Conservation (phyloP, 1,140 invertebrate genomes). For the Drosophila quadrilineata region DNA sequence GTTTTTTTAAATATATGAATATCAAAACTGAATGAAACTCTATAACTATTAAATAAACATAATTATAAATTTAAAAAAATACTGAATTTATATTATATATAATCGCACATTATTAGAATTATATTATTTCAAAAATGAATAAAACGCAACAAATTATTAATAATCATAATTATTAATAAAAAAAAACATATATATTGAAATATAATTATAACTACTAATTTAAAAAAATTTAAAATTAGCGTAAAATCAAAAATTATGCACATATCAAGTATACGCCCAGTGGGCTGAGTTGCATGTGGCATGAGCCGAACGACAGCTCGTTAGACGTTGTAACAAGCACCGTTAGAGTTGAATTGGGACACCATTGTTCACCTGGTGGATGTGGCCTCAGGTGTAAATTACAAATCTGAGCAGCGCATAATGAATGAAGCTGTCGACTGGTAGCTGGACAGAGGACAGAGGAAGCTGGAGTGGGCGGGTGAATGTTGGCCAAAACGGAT, state of each 20-base stretch:
- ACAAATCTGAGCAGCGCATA: slow-evolving; percentile 73
- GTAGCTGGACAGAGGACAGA: no score
- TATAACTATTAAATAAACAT: no score
- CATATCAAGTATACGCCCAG: neutral
- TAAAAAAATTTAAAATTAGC: neutral
- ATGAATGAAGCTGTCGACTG: slow-evolving; percentile 54
- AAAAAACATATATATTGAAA: no score
- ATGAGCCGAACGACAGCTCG: neutral
- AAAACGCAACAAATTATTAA: no score
- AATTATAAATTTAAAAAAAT: no score
- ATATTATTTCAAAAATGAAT: no score
- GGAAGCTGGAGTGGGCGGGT: no score
- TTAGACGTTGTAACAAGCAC: neutral
- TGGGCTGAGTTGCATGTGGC: neutral
- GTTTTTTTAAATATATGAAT: no score
- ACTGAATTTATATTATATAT: no score
- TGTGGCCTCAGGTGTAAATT: slow-evolving; percentile 71
- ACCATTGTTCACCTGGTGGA: slow-evolving; percentile 47
- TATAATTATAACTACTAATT: neutral
- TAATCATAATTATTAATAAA: no score
- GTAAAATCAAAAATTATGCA: neutral
- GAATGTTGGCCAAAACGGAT: slow-evolving; percentile 57
- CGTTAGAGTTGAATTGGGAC: slow-evolving; percentile 27
- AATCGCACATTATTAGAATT: no score
- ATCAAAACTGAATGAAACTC: no score